phyloP scores from a whole-genome alignment of 2,888 invertebrate species.

The Tachina fera region DNA sequence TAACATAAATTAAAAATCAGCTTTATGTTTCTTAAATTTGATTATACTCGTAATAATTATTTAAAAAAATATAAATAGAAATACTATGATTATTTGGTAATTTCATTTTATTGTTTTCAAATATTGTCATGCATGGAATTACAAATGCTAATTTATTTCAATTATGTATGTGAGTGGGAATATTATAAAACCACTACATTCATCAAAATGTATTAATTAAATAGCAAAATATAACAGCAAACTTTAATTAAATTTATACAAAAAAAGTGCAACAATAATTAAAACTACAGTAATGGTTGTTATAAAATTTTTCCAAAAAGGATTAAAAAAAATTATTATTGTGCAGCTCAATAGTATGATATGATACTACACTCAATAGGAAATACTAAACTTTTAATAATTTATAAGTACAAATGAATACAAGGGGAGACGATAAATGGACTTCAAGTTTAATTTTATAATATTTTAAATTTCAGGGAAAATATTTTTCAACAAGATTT shows the following conservation, averaged over 20 bases:
- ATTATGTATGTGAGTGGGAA: constrained; percentile 3
- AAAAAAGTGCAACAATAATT: not conserved
- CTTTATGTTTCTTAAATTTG: constrained; percentile 24
- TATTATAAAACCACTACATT: constrained; percentile 28
- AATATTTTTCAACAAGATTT: too few species aligned
- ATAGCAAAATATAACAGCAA: constrained; percentile 24
- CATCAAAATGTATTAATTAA: constrained; percentile 29
- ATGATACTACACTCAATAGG: not conserved
- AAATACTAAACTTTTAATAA: too few species aligned
- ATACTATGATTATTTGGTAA: not conserved
- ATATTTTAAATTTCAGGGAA: too few species aligned
- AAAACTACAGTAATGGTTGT: not conserved
- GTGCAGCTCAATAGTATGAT: not conserved
- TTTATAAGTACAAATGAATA: too few species aligned
- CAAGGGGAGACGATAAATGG: too few species aligned
- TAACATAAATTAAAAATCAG: constrained; percentile 13
- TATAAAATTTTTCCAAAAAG: not conserved
- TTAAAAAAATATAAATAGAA: constrained; percentile 2
- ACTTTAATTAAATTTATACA: constrained; percentile 36
- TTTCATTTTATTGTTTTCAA: not conserved
- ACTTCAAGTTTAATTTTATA: too few species aligned
- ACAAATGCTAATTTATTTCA: constrained; percentile 11
- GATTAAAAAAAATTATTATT: too few species aligned
- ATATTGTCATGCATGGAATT: not conserved
- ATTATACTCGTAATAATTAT: constrained; percentile 16